Evolutionary conservation across 2,888 invertebrate genomes (phyloP).

Genomic region (Tinea semifulvella): DNA sequence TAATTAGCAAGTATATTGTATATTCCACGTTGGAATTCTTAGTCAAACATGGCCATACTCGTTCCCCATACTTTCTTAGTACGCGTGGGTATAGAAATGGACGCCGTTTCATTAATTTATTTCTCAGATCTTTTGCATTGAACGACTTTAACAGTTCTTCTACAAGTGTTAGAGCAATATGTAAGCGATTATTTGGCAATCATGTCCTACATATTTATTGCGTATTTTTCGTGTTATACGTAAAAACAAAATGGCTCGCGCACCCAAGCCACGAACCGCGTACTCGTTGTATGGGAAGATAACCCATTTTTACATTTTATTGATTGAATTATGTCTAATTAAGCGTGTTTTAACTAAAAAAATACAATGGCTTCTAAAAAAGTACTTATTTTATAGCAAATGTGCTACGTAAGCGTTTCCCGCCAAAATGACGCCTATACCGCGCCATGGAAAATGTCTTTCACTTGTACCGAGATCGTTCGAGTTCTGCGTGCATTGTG

Average conservation of each 20-base stretch:
- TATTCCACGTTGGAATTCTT: constrained; percentile 64
- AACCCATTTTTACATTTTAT: constrained; percentile 30
- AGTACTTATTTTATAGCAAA: constrained; percentile 18
- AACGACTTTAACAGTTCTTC: constrained; percentile 56
- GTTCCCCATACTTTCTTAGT: constrained; percentile 58
- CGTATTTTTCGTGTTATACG: constrained; percentile 63
- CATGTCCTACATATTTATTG: constrained; percentile 53
- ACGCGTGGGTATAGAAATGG: constrained; percentile 60
- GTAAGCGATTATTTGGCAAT: constrained; percentile 53
- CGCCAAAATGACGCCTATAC: constrained; percentile 61
- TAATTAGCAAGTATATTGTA: constrained; percentile 42
- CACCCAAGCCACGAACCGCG: constrained; percentile 63
- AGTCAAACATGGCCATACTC: constrained; percentile 65
- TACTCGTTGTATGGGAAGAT: constrained; percentile 61
- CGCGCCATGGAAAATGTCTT: constrained; percentile 28
- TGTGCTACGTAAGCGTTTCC: constrained; percentile 44
- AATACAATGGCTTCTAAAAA: constrained; percentile 19
- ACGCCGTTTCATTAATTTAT: constrained; percentile 61
- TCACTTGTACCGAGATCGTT: constrained; percentile 2
- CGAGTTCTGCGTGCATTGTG: constrained; percentile 12
- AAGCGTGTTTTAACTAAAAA: constrained; percentile 17
- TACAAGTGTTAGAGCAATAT: constrained; percentile 52
- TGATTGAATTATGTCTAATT: constrained; percentile 13
- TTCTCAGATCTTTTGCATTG: constrained; percentile 61
- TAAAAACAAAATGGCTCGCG: constrained; percentile 68